Base-by-base conservation (phyloP, 2,888 invertebrate species). In the Volucella inflata region DNA sequence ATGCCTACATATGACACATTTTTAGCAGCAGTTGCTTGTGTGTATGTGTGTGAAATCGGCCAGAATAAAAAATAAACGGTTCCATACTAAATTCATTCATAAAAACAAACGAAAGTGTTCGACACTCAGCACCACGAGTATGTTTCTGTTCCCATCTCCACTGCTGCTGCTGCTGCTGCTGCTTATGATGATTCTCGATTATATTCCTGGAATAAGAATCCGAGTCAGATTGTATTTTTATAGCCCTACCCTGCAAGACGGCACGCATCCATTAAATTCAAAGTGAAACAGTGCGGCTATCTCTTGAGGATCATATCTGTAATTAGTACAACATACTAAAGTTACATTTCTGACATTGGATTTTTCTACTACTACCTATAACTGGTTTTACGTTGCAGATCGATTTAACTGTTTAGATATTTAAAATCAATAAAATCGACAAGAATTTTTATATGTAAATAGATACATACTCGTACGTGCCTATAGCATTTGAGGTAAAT, bases 271-370 rank as follows among this genome's bases (percentile, higher is more conserved):
- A 8, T n/a, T n/a, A 21, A 30, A 30, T 30, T 30, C 6, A 30
- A 30, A 30, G 6, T 30, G 30, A 46, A 51, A 51, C 17, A 50
- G 14, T 64, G 16, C 17, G 38, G 21, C 50, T 81, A 57, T 55
- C 17, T 60, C 53, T 64, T 64, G 59, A 6, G 40, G 21, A 67
- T 89, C 90, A 90, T 68, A 91, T 90, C 89, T 89, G 90, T 91
- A 91, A 91, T 91, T 91, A 91, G 91, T 91, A 90, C 89, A 90
- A 91, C 90, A 91, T 90, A 90, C 89, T 68, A 88, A 87, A 90
- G 90, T 90, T 89, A 90, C 90, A 89, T 91, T 91, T 90, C 88
- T 90, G 87, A 17, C 59, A 50, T 70, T 78, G 46, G 67, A 16
- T 17, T 80, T 75, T 68, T 42, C 46, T 68, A 68, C 68, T 16